A percentile compares a stretch with the other conserved stretches of the same genome.
Evolutionary conservation across 2,797 vertebrate species (phyloP).

Genomic region (Agapornis canus): DNA sequence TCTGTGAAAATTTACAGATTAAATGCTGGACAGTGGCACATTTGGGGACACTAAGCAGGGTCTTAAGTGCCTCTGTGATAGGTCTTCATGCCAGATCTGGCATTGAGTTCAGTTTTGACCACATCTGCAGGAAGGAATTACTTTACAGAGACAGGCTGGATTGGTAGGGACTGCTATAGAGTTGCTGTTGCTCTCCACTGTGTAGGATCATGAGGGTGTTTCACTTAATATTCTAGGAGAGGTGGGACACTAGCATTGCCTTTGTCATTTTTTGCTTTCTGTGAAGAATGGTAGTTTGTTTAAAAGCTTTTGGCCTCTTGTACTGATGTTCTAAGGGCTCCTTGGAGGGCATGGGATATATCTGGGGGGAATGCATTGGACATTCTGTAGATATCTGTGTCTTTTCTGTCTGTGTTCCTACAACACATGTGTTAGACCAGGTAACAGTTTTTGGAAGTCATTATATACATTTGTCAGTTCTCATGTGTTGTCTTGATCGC

Average conservation of each 20-base stretch:
- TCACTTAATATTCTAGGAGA: background rate
- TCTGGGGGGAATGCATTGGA: background rate
- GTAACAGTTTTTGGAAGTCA: accelerated
- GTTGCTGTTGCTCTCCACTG: background rate
- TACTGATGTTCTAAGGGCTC: background rate
- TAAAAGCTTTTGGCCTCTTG: background rate
- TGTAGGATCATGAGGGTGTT: background rate
- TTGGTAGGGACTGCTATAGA: background rate
- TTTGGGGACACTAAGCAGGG: background rate
- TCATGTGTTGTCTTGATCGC: background rate
- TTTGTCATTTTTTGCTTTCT: background rate
- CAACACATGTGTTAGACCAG: accelerated
- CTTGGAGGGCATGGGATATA: accelerated
- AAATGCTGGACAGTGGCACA: background rate
- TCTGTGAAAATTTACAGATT: background rate
- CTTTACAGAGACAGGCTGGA: background rate
- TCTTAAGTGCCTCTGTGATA: background rate
- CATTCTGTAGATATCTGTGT: background rate
- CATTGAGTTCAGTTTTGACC: background rate
- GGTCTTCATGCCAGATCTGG: background rate
- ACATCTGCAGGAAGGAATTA: background rate
- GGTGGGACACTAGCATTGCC: background rate
- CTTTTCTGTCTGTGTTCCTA: background rate
- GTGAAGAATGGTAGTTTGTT: background rate
- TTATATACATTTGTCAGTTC: background rate